phyloP scores from a whole-genome alignment of 2,888 invertebrate species.

The Dasysyrphus tricinctus region DNA sequence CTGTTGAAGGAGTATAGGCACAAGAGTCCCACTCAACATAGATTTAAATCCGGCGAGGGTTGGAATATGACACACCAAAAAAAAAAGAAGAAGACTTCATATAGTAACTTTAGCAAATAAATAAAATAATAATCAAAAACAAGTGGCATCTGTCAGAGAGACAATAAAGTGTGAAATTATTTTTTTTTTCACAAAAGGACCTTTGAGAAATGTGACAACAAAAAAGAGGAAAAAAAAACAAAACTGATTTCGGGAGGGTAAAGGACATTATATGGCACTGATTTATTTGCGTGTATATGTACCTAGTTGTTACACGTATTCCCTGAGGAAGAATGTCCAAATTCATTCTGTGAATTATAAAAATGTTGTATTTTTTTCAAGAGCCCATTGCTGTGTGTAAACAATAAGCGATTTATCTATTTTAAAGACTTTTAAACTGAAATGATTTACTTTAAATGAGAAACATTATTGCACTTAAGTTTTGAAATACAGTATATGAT shows the following conservation, averaged over 20 bases:
- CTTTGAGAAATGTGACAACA: conserved; percentile 63
- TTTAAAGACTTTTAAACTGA: background rate
- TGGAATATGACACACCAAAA: conserved; percentile 37
- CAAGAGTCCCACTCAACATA: conserved; percentile 52
- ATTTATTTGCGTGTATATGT: conserved; percentile 58
- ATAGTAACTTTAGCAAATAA: conserved; percentile 66
- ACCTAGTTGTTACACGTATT: conserved; percentile 11
- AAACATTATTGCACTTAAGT: too few species aligned
- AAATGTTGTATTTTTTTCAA: background rate
- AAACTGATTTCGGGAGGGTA: conserved; percentile 16
- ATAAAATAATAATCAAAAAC: conserved; percentile 77
- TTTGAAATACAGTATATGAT: too few species aligned
- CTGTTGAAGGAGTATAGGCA: conserved; percentile 49
- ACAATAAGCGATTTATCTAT: background rate
- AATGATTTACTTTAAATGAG: background rate
- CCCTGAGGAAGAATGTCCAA: conserved; percentile 58
- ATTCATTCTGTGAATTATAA: background rate
- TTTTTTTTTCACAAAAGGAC: conserved; percentile 50
- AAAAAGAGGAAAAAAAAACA: background rate
- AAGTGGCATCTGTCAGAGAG: conserved; percentile 82
- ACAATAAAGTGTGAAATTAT: conserved; percentile 81
- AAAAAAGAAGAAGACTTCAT: background rate
- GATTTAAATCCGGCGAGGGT: conserved; percentile 46
- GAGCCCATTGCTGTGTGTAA: background rate
- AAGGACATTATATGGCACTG: conserved; percentile 42